Percentiles rank a stretch among this genome's conserved stretches.
These are phyloP conservation scores for Falco rusticolus DNA, from an alignment of 2,797 vertebrate genomes.

Conservation along the genomic window DNA sequence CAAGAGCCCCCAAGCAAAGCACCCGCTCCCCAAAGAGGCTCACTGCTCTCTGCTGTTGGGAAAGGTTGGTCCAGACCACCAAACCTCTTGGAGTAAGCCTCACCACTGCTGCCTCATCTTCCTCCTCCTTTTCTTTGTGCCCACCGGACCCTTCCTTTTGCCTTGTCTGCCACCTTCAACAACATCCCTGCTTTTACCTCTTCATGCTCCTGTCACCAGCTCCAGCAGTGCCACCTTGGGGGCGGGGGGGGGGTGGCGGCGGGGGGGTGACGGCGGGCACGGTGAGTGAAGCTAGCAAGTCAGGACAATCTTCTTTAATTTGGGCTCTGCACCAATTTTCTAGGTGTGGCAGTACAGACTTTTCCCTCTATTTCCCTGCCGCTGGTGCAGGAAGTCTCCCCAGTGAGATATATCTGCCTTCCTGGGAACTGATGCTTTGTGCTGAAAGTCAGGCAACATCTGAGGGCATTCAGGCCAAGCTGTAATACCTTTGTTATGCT, in stretches of 20 bases:
- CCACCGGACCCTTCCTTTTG: background rate
- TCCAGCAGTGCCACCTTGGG: background rate
- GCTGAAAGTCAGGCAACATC: background rate
- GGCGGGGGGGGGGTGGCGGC: too few species aligned
- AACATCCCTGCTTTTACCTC: background rate
- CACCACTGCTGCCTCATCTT: background rate
- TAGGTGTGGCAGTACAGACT: background rate
- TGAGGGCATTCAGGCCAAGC: background rate
- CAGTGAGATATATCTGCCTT: background rate
- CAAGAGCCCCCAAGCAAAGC: background rate
- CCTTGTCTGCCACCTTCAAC: rapidly evolving
- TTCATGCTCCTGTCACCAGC: background rate
- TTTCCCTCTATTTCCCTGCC: background rate
- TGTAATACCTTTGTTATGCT: background rate
- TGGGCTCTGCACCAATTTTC: background rate
- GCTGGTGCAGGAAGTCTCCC: background rate
- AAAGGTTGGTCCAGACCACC: background rate
- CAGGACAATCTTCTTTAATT: background rate
- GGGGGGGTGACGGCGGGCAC: too few species aligned
- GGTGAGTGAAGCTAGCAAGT: background rate
- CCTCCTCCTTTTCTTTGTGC: background rate
- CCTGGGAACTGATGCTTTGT: background rate
- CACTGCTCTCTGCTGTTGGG: background rate
- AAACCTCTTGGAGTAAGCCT: background rate
- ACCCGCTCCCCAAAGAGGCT: background rate